Base-by-base conservation (phyloP, 35 echinoderm and acorn worm species). In the Hemicentrotus pulcherrimus region DNA sequence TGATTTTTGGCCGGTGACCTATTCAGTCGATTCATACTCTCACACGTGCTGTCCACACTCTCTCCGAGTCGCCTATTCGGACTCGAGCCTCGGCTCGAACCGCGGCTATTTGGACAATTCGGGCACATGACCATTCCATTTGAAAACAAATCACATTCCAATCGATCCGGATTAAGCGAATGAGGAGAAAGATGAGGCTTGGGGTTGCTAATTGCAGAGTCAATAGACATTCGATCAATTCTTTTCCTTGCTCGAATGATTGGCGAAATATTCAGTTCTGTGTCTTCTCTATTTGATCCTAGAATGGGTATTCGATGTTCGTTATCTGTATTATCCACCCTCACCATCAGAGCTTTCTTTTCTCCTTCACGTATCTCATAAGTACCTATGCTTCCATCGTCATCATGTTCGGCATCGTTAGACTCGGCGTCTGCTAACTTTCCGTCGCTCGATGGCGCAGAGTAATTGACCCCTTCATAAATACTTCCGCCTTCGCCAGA, bases 41-140 rank as follows among this genome's bases (percentile, higher is more conserved):
- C 91, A 11, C 91, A 93, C 31, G 45, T 47, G 46, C 31, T 58
- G 16, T 93, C 91, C 91, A 93, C 48, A 28, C 48, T 58, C 11
- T 11, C 48, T 2, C 48, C 91, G n/a, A 50, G 45, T 47, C 91
- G 91, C 91, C 91, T 48, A 31, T 58, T 93, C 13, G 91, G 91
- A 58, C 91, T 93, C 47, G 91, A 93, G 30, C 91, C 91, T 8
- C 91, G 45, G 91, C 91, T 93, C 4, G 91, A 93, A 47, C 91
- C 91, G 32, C 91, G 32, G 91, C 91, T 93, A 31, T 58, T 93
- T 24, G 91, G 91, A 93, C 91, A 93, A 47, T 47, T 50, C 30
- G 91, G 91, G 30, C 91, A 93, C 91, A 93, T 93, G 30, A 93
- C 91, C 91, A 93, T 93, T 58, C 91, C 91, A 93, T 93, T 93